Conservation (phyloP, 2,888 invertebrate species). For the Anaspis maculata region DNA sequence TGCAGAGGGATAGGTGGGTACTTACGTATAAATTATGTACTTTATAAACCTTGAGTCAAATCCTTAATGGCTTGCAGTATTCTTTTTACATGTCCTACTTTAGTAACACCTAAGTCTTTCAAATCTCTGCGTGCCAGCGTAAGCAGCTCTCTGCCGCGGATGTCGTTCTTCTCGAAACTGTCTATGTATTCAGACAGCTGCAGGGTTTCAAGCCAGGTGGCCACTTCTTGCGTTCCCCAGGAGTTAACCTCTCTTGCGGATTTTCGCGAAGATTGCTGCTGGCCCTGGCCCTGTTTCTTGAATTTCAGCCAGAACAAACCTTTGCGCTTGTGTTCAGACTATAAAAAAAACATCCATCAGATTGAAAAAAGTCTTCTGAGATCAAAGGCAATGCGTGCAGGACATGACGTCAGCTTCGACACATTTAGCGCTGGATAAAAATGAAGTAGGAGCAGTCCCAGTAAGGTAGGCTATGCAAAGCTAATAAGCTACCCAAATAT, state of each 20-base stretch:
- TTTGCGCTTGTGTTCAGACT: slow-evolving; percentile 47
- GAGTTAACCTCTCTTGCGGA: slow-evolving; percentile 47
- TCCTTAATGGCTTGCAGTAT: slow-evolving; percentile 90
- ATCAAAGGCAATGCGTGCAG: not conserved
- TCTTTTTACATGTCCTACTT: slow-evolving; percentile 93
- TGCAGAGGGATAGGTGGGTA: no score
- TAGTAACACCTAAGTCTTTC: slow-evolving; percentile 86
- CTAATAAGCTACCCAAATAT: no score
- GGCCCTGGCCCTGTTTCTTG: slow-evolving; percentile 38
- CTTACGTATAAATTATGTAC: slow-evolving; percentile 9
- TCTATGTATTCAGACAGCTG: slow-evolving; percentile 86
- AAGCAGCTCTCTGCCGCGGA: slow-evolving; percentile 82
- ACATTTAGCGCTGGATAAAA: no score
- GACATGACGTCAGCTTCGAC: not conserved
- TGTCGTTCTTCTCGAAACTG: slow-evolving; percentile 85
- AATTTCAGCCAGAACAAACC: slow-evolving; percentile 65
- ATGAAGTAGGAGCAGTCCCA: no score
- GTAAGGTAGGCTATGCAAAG: no score
- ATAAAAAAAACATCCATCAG: slow-evolving; percentile 9
- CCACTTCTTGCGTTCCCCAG: slow-evolving; percentile 88
- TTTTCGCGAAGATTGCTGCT: slow-evolving; percentile 43
- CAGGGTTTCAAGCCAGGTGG: slow-evolving; percentile 80
- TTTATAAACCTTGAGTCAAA: slow-evolving; percentile 44
- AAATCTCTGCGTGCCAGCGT: slow-evolving; percentile 78
- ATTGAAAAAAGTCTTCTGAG: no score